Conservation (phyloP, 2,888 invertebrate genomes). For the Noctua janthe region DNA sequence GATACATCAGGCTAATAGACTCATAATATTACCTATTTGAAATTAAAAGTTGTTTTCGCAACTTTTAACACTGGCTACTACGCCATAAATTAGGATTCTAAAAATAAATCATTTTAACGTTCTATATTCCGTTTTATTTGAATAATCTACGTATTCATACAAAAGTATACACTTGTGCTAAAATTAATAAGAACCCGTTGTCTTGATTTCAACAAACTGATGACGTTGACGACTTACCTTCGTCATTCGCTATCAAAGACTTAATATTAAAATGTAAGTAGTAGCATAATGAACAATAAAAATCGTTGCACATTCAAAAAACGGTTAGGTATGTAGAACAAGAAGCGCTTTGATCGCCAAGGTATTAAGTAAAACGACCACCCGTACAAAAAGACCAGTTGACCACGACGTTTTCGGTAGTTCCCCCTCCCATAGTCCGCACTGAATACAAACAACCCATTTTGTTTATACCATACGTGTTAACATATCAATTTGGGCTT, state of each 20-base stretch:
- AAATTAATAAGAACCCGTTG: constrained; percentile 11
- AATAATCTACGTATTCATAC: constrained; percentile 4
- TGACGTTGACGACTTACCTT: constrained; percentile 10
- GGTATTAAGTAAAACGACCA: constrained; percentile 39
- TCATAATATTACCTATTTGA: constrained; percentile 15
- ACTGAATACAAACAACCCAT: constrained; percentile 59
- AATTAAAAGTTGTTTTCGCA: constrained; percentile 10
- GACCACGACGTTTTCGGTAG: constrained; percentile 32
- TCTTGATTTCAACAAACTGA: constrained; percentile 25
- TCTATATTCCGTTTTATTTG: constrained; percentile 33
- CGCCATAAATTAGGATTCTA: constrained; percentile 25
- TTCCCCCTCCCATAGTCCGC: constrained; percentile 35
- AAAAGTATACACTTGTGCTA: neutral
- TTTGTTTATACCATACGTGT: constrained; percentile 51
- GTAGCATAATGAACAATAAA: constrained; percentile 7
- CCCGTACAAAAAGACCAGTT: constrained; percentile 36
- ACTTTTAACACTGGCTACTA: constrained; percentile 14
- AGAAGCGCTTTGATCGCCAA: constrained; percentile 35
- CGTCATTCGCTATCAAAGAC: constrained; percentile 3
- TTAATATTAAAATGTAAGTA: constrained; percentile 2
- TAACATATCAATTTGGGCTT: constrained; percentile 49
- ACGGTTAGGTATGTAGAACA: constrained; percentile 41
- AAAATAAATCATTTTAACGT: constrained; percentile 23
- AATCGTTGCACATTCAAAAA: constrained; percentile 32
- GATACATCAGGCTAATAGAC: constrained; percentile 32